These are phyloP conservation scores for Microcebus ravelobensis DNA, from an alignment of 2,113 vertebrate species.

Conservation along the genomic window DNA sequence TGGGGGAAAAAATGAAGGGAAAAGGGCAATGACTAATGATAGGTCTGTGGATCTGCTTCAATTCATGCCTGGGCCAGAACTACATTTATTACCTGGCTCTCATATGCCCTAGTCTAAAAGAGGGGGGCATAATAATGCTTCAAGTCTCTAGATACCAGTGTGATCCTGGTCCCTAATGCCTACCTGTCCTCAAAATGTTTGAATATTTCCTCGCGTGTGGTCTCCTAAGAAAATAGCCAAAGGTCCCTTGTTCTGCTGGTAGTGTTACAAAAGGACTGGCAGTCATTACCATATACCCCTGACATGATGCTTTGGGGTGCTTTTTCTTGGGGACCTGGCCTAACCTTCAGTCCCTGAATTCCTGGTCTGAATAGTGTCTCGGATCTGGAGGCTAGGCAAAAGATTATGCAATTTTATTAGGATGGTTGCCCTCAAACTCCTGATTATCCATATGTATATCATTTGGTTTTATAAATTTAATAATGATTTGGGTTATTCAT, in stretches of 20 bases:
- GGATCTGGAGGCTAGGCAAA: not conserved
- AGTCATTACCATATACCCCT: not conserved
- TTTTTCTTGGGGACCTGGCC: not conserved
- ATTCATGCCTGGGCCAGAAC: not conserved
- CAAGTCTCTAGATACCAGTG: not conserved
- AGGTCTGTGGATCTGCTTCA: not conserved
- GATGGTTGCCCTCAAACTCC: not conserved
- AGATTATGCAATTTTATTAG: not conserved
- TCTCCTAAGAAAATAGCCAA: not conserved
- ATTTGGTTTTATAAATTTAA: not conserved
- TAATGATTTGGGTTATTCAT: not conserved
- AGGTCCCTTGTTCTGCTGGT: not conserved
- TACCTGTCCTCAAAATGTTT: not conserved
- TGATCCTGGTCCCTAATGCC: not conserved
- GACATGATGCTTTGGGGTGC: not conserved
- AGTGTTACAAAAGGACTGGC: rapidly evolving
- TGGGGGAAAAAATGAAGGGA: not conserved
- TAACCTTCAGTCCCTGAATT: not conserved
- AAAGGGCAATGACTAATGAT: not conserved
- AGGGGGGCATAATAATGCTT: not conserved
- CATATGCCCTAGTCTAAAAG: not conserved
- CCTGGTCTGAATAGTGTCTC: not conserved
- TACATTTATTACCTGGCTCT: not conserved
- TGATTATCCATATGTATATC: not conserved
- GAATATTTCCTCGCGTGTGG: not conserved